These are phyloP conservation scores for Palloptera scutellata DNA, from an alignment of 2,888 invertebrate genomes.

Conservation along the genomic window DNA sequence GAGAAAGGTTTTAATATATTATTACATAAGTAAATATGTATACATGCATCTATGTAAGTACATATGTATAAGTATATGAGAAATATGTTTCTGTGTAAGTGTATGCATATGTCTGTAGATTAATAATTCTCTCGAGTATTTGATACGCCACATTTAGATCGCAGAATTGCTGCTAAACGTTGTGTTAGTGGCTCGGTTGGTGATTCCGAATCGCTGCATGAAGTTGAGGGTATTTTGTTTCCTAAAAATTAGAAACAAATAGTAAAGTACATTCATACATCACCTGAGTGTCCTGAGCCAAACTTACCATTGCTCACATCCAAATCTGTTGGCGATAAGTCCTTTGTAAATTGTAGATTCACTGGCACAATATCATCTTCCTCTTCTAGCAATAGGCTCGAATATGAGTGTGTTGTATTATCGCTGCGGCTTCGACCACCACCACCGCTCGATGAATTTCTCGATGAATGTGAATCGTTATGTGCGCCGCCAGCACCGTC, in stretches of 20 bases:
- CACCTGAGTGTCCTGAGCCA: too few species aligned
- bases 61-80: conserved; percentile 4
- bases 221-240: conserved; percentile 61
- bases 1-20: conserved; percentile 7
- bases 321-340: conserved; percentile 52
- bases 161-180: conserved; percentile 61
- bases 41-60: conserved; percentile 16
- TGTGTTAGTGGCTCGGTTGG: conserved; percentile 64
- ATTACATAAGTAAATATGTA: conserved; percentile 8
- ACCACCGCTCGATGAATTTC: conserved; percentile 57
- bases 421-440: conserved; percentile 60
- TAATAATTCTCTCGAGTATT: conserved; percentile 36
- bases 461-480: conserved; percentile 46
- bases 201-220: conserved; percentile 64
- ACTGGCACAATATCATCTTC: conserved; percentile 62
- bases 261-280: not conserved
- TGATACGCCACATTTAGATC: conserved; percentile 61
- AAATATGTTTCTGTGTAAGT: conserved; percentile 3
- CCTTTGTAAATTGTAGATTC: conserved; percentile 53
- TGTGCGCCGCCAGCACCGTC: conserved; percentile 39
- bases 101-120: not conserved
- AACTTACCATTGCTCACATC: conserved; percentile 63
- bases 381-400: conserved; percentile 63
- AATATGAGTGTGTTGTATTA: conserved; percentile 64
- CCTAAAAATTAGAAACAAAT: conserved; percentile 42